phyloP scores from a whole-genome alignment of 1,140 invertebrate species.

The Melanaphis sacchari region DNA sequence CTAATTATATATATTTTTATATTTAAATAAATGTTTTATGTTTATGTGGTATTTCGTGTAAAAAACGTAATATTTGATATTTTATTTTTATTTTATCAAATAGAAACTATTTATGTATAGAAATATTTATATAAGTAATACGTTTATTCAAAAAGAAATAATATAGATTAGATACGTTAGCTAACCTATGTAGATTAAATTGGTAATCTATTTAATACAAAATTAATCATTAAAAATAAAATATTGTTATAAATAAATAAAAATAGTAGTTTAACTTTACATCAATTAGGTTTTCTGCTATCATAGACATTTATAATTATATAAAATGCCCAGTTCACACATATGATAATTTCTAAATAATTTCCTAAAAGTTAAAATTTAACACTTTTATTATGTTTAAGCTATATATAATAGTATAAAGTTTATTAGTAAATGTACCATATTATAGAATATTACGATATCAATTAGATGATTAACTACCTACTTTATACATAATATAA shows the following conservation, averaged over 20 bases:
- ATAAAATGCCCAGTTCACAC: not conserved
- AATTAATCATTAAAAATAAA: not conserved
- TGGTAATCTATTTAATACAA: not conserved
- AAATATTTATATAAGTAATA: not conserved
- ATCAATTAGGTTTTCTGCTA: not conserved
- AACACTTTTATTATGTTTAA: not conserved
- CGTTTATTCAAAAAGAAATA: not conserved
- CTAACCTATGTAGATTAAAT: not conserved
- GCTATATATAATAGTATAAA: not conserved
- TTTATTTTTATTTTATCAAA: no score
- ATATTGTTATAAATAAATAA: not conserved
- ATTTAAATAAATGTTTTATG: no score
- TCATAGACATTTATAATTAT: not conserved
- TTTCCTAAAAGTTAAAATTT: not conserved
- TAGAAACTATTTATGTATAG: not conserved
- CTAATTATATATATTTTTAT: no score
- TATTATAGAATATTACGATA: not conserved
- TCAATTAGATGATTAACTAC: not conserved
- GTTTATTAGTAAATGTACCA: not conserved
- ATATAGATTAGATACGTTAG: not conserved
- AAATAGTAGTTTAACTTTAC: not conserved
- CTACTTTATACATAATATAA: not conserved
- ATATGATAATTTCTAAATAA: not conserved
- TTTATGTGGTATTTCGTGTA: no score
- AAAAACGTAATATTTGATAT: no score